Base-by-base conservation (phyloP, 2,113 vertebrate genomes). In the Oryzias celebensis region DNA sequence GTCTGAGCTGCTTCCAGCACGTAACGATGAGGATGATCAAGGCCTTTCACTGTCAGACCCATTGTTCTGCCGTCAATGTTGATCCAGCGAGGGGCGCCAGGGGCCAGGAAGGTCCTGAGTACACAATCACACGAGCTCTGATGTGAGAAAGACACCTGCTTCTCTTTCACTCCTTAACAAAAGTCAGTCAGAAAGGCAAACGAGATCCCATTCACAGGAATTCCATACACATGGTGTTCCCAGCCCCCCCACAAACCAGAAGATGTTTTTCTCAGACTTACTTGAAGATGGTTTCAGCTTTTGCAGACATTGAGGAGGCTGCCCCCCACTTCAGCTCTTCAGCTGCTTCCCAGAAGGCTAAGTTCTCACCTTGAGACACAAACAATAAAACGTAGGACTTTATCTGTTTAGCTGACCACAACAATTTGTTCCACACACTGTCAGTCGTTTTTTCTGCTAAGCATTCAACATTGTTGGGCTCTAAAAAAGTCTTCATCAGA, bases 331-430 rank as follows among this genome's bases (percentile, higher is more conserved):
- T 98, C 77, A 99, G 90, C 71, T 98, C 97, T 68, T 99, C 96
- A 49, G 96, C 98, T 72, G 97, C 97, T 86, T 99, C 97, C 96
- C 96, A 99, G 80, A 99, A 99, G 14, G 94, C 94, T 90, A 99
- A 81, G 65, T 99, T 99, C 87, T 98, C 97, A 52, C 95, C 97
- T 99, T 65, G 42, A 12, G 61, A 52, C 57, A 62, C 17, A 66
- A 6, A 56, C 14, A 46, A 15, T 42, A 13, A 59, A 14, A 22
- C 52, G 36, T 20, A 5, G 26, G 26, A 28, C 26, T 28, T 28
- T 28, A 28, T 28, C 26, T 5, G 3, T 28, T 28, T 28, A 5
- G 26, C 26, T 28, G 26, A 6, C 7, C 1, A 28, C 26, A 50
- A 13, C 14, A 1, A 14, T 10, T 15, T 3, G 17, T 7, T 42